Percentiles rank a stretch among this genome's conserved stretches.
Conservation (phyloP, 2,797 vertebrate genomes). For the Bryconaethiops microstoma region DNA sequence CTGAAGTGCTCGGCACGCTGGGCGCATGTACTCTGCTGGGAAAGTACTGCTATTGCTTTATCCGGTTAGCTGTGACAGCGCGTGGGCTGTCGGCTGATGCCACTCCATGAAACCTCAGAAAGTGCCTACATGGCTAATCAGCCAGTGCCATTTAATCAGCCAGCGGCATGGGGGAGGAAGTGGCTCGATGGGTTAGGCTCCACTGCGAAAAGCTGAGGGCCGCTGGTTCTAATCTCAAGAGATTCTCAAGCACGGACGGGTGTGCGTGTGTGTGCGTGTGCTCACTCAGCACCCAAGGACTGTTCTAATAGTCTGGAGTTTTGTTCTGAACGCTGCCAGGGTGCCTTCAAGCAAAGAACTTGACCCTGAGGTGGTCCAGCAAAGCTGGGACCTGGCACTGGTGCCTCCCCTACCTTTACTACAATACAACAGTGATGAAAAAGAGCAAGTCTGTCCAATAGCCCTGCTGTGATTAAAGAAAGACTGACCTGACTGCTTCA, state of each 20-base stretch:
- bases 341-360: not conserved
- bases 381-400: not conserved
- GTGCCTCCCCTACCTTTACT: not conserved
- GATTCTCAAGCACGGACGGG: not conserved
- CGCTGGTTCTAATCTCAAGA: constrained; percentile 4
- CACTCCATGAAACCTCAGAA: constrained; percentile 33
- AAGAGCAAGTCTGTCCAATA: not conserved
- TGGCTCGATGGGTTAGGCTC: not conserved
- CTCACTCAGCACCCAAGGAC: not conserved
- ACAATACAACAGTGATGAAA: not conserved
- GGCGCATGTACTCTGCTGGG: constrained; percentile 4
- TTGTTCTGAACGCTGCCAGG: not conserved
- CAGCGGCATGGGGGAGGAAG: not conserved
- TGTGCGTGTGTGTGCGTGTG: not conserved
- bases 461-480: constrained; percentile 20
- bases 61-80: constrained; percentile 10
- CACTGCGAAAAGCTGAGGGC: not conserved
- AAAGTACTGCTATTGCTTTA: constrained; percentile 12
- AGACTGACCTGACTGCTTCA: constrained; percentile 1
- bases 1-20: not conserved
- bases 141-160: constrained; percentile 33
- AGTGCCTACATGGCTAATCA: constrained; percentile 30
- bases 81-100: constrained; percentile 26
- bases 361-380: not conserved
- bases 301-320: constrained; percentile 11